Evolutionary conservation across 64 coral and sea anemone species (phyloP), one percentile per base, ranked within the genome.

Genomic region (Stylophora pistillata): DNA sequence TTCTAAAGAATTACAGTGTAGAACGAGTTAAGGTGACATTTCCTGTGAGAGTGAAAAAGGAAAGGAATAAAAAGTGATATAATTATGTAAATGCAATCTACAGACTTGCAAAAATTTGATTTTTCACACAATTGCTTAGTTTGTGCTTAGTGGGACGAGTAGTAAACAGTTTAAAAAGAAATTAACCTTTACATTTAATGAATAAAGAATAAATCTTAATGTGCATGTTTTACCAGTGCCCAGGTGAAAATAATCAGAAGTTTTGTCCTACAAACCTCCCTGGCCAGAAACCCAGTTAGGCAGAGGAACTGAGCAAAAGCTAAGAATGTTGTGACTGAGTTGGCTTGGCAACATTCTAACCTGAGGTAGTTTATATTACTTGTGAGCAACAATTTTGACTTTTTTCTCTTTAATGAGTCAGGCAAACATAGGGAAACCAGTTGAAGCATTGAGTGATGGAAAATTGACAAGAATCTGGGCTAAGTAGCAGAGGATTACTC

Each of bases 181-280:
- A 5, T 75, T 30, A 17, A 75, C 73, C 0, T 53, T 9, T 52
- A 47, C 73, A 53, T 23, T 47, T 75, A 53, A 0, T 47, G 37
- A 47, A 47, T 4, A 75, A 21, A 21, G 73, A 31, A 15, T 74
- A 41, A 74, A 74, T 74, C 33, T 5, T 66, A 71, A 53, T 53
- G 80, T 83, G 80, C 80, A 79, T n/a, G 55, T 79, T 79, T 60
- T 58, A 79, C 1, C 53, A 68, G 79, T 82, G 79, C 79, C 79
- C 59, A 82, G 60, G 80, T 83, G 80, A 41, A 70, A 68, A 83
- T 68, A 13, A 68, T 53, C 68, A 68, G 78, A 81, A 81, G 41
- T 21, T 33, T n/a, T 53, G 10, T 64, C 32, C 18, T 53, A 83
- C 80, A 18, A 83, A 69, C 80, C 80, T 83, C 61, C n/a, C 34